These are phyloP conservation scores for Heteromyza rotundicornis DNA, from an alignment of 2,888 invertebrate species.

Conservation along the genomic window DNA sequence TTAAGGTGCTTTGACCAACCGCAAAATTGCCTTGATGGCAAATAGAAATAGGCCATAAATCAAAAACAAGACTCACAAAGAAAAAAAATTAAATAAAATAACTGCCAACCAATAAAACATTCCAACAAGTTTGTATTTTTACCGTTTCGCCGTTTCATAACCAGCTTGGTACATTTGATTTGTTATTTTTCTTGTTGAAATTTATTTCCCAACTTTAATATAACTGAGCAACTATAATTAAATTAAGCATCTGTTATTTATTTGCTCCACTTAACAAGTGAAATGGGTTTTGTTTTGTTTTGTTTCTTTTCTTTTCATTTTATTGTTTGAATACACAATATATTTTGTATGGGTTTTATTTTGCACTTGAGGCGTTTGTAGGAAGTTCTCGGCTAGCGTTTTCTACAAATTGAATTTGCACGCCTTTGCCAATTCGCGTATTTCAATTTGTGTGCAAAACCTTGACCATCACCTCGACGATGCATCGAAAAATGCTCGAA, in stretches of 20 bases:
- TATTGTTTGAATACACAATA: too few species aligned
- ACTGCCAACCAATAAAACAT: too few species aligned
- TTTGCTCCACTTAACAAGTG: background rate
- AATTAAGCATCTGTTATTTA: constrained; percentile 4
- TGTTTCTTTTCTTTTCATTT: too few species aligned
- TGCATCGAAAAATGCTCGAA: background rate
- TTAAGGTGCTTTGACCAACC: too few species aligned
- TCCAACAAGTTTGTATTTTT: too few species aligned
- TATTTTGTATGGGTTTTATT: too few species aligned
- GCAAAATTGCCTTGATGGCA: too few species aligned
- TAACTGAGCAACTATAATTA: background rate
- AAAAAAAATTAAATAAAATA: too few species aligned
- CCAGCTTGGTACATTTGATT: too few species aligned
- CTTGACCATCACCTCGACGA: constrained; percentile 27
- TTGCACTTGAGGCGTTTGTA: background rate
- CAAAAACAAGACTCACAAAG: too few species aligned
- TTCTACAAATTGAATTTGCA: constrained; percentile 8
- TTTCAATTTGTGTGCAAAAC: background rate
- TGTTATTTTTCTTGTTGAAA: background rate
- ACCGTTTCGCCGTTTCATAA: too few species aligned
- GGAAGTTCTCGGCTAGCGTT: constrained; percentile 2
- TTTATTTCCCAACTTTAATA: background rate
- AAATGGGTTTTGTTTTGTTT: background rate
- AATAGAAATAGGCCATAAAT: too few species aligned
- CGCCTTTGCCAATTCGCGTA: background rate